A percentile compares a stretch with the other conserved stretches of the same genome.
These are phyloP conservation scores for Galeopsomyia nigrocyanea DNA, from an alignment of 2,888 invertebrate species.

Conservation along the genomic window DNA sequence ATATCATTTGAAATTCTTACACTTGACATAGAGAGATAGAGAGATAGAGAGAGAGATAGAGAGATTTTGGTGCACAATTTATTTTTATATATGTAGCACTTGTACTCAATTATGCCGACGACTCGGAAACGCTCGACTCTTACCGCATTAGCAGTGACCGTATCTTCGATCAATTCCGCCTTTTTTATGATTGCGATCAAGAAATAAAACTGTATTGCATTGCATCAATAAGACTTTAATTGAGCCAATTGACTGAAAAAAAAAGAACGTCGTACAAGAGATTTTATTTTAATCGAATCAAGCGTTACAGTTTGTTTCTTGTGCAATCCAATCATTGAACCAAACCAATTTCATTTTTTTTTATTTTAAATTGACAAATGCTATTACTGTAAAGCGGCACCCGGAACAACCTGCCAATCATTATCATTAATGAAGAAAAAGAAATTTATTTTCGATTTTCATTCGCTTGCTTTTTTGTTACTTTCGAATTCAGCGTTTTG, in stretches of 20 bases:
- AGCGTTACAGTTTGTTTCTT: slow-evolving; percentile 29
- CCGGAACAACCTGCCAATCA: slow-evolving; percentile 66
- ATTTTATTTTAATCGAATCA: background rate
- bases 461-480: slow-evolving; percentile 43
- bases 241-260: background rate
- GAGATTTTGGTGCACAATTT: slow-evolving; percentile 2
- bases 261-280: background rate
- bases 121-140: slow-evolving; percentile 9
- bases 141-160: background rate
- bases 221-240: background rate
- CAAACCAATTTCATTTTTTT: slow-evolving; percentile 55
- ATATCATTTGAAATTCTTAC: background rate
- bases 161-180: slow-evolving; percentile 33
- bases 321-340: slow-evolving; percentile 54
- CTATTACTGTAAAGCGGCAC: slow-evolving; percentile 60
- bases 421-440: slow-evolving; percentile 53
- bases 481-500: slow-evolving; percentile 57
- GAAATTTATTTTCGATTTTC: slow-evolving; percentile 44
- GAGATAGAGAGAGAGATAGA: slow-evolving; percentile 29
- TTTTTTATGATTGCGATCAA: slow-evolving; percentile 8
- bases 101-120: slow-evolving; percentile 3
- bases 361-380: slow-evolving; percentile 57
- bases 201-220: slow-evolving; percentile 10
- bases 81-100: background rate
- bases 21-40: slow-evolving; percentile 12